Base-by-base conservation (phyloP, 2,888 invertebrate genomes). In the Erebia palarica region DNA sequence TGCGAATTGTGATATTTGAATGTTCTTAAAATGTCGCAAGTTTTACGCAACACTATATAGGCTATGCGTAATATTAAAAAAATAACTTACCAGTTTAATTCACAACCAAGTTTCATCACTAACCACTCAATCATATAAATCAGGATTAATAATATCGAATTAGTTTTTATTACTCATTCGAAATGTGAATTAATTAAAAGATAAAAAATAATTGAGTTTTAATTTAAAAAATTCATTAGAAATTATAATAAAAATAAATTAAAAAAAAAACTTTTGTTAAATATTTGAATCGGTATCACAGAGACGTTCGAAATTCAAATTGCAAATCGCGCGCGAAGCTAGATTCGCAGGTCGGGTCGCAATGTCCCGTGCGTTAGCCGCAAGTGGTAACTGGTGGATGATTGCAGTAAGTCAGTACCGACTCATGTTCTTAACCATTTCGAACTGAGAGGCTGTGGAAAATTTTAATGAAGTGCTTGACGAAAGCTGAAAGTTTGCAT, bases 391-490 rank as follows among this genome's bases (percentile, higher is more conserved):
- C 87, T 75, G 83, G 82, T 81, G 81, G 85, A 82, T 85, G 89
- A 91, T 91, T 92, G 91, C 86, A 83, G 83, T 85, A 82, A 80
- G 84, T 84, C 86, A 79, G 82, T 79, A 83, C 84, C 81, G 84
- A 84, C 47, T 47, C 86, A 81, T 83, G 83, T 83, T 90, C 88
- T 88, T 89, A 89, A 89, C 87, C 83, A 88, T 87, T 87, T 87
- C 51, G 51, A 51, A 10, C 55, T 9, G 18, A 55, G 55, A 55
- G 55, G 18, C 18, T 16, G 18, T 55, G 18, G 9, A 16, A 8
- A 18, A 18, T 55, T 18, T 55, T 55, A 0, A 16, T 16, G 16
- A 55, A 18, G 16, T 10, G 55, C 9, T 55, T 10, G 18, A 55
- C 10, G 18, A 55, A 55, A 10, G 16, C 55, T 18, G 55, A 55